Conservation (phyloP, 1,140 invertebrate genomes). For the Diorhabda sublineata region DNA sequence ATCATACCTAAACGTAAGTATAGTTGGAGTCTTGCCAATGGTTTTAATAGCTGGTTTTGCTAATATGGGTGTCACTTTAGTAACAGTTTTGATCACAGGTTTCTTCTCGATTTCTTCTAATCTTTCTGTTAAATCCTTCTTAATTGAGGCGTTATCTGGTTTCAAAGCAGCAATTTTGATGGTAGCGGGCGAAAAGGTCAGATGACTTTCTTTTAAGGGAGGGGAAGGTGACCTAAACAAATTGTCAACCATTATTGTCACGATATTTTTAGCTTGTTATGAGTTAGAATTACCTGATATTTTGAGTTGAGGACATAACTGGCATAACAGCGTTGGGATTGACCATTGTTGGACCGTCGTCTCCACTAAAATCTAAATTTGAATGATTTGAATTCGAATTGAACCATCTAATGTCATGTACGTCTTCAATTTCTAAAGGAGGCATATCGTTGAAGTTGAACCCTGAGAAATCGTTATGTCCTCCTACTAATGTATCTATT, state of each 20-base stretch:
- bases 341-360: conserved; percentile 70
- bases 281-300: conserved; percentile 35
- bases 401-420: conserved; percentile 54
- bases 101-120: conserved; percentile 48
- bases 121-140: conserved; percentile 42
- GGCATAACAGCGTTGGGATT: conserved; percentile 74
- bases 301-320: conserved; percentile 43
- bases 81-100: conserved; percentile 43
- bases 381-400: conserved; percentile 57
- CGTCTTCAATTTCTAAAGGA: conserved; percentile 61
- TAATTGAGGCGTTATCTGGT: conserved; percentile 34
- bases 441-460: conserved; percentile 64
- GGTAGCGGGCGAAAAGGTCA: conserved; percentile 61
- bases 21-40: conserved; percentile 29
- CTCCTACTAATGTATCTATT: conserved; percentile 69
- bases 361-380: conserved; percentile 65
- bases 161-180: conserved; percentile 56
- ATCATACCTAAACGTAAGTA: conserved; percentile 39
- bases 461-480: conserved; percentile 57
- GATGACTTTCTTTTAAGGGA: conserved; percentile 57
- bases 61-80: conserved; percentile 42
- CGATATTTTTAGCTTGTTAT: neutral
- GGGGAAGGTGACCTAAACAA: conserved; percentile 42
- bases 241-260: neutral
- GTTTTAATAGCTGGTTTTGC: conserved; percentile 38